These are phyloP conservation scores for Agonum fuliginosum DNA, from an alignment of 2,888 invertebrate species.

Conservation along the genomic window DNA sequence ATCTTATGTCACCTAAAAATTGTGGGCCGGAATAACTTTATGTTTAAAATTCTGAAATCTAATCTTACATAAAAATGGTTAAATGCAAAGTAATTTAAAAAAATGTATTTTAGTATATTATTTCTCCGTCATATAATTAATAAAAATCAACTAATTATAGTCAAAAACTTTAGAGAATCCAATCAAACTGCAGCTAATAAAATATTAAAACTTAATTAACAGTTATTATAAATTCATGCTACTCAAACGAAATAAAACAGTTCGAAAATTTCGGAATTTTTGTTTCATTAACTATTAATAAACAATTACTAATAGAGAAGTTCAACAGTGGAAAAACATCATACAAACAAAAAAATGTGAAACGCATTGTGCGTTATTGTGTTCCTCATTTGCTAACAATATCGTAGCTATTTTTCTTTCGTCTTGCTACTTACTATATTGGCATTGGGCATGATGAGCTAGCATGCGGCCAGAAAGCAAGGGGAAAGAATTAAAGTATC, in stretches of 20 bases:
- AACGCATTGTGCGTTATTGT: background rate
- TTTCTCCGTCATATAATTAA: no score
- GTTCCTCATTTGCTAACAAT: slow-evolving; percentile 12
- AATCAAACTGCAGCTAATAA: slow-evolving; percentile 10
- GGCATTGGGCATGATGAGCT: slow-evolving; percentile 8
- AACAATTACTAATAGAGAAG: background rate
- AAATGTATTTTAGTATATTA: no score
- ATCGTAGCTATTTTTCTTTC: slow-evolving; percentile 29
- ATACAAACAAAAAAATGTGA: slow-evolving; percentile 14
- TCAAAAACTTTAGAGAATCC: background rate
- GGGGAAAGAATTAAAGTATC: slow-evolving; percentile 41
- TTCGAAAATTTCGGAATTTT: background rate
- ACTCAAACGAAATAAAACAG: background rate
- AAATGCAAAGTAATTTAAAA: no score
- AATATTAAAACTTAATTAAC: slow-evolving; percentile 8
- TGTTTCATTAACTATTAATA: background rate
- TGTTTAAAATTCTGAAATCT: no score
- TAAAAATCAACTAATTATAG: background rate
- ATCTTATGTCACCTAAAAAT: no score
- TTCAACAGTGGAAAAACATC: no score
- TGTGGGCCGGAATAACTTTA: no score
- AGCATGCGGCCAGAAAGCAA: background rate
- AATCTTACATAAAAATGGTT: no score
- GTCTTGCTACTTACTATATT: no score
- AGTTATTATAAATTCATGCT: background rate